A percentile compares a stretch with the other conserved stretches of the same genome.
phyloP scores from a whole-genome alignment of 1,140 invertebrate species.

The Drosophila sucinea region DNA sequence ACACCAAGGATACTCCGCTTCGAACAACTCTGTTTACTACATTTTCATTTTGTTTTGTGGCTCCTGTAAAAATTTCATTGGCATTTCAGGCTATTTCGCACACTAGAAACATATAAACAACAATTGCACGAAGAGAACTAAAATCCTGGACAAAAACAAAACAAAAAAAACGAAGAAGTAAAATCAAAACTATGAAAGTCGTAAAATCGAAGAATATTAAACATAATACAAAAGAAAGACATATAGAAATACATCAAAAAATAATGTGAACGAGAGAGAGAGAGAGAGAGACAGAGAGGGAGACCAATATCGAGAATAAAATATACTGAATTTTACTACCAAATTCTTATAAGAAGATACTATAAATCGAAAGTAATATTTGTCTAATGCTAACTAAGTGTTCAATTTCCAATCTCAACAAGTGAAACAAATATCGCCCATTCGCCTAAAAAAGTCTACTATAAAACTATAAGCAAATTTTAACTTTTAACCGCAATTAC shows the following conservation, averaged over 20 bases:
- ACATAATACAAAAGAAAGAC: not conserved
- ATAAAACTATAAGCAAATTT: no score
- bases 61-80: conserved; percentile 9
- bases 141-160: not conserved
- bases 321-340: no score
- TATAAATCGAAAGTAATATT: no score
- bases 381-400: no score
- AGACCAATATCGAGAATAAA: no score
- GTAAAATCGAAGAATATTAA: conserved; percentile 1
- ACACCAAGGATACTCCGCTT: not conserved
- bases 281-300: no score
- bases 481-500: no score
- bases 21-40: conserved; percentile 8
- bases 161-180: conserved; percentile 7
- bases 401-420: no score
- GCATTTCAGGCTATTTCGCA: not conserved
- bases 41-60: conserved; percentile 6
- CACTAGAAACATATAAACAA: not conserved
- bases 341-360: no score
- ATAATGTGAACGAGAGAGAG: no score
- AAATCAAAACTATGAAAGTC: conserved; percentile 6
- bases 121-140: not conserved
- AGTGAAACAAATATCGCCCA: no score
- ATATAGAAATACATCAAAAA: not conserved
- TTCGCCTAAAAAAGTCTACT: no score